Evolutionary conservation across 2,888 invertebrate genomes (phyloP).

Genomic region (Melanotus villosus): DNA sequence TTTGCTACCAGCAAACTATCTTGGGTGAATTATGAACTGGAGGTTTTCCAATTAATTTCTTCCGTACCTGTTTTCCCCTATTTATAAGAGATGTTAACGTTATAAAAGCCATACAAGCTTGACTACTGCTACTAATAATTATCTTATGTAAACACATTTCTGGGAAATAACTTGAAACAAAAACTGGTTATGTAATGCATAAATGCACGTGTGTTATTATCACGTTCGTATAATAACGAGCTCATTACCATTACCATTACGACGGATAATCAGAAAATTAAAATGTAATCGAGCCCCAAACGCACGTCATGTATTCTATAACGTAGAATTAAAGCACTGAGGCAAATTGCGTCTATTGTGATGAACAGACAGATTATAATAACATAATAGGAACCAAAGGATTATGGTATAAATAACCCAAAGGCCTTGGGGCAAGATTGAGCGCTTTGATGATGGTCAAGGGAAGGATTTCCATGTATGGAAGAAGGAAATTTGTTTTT

Average conservation of each 20-base stretch:
- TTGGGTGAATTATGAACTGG: too few species aligned
- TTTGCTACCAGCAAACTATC: not conserved
- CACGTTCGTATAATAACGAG: not conserved
- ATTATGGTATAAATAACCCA: not conserved
- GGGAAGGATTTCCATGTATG: slow-evolving; percentile 8
- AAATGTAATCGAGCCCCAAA: slow-evolving; percentile 11
- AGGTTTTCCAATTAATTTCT: too few species aligned
- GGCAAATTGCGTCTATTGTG: slow-evolving; percentile 4
- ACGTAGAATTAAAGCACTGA: not conserved
- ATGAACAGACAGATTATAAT: slow-evolving; percentile 1
- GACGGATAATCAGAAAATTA: slow-evolving; percentile 5
- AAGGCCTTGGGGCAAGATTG: not conserved
- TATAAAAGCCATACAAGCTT: too few species aligned
- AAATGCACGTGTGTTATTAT: not conserved
- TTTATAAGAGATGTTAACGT: too few species aligned
- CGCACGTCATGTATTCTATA: too few species aligned
- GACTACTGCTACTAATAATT: not conserved
- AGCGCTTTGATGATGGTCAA: slow-evolving; percentile 5
- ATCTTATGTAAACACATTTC: slow-evolving; percentile 13
- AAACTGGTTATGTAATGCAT: not conserved
- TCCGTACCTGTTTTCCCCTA: too few species aligned
- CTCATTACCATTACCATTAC: too few species aligned
- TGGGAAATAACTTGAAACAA: not conserved
- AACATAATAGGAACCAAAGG: not conserved
- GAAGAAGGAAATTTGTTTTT: not conserved